Evolutionary conservation across 1,140 invertebrate species (phyloP).

Genomic region (Hormaphis cornu): DNA sequence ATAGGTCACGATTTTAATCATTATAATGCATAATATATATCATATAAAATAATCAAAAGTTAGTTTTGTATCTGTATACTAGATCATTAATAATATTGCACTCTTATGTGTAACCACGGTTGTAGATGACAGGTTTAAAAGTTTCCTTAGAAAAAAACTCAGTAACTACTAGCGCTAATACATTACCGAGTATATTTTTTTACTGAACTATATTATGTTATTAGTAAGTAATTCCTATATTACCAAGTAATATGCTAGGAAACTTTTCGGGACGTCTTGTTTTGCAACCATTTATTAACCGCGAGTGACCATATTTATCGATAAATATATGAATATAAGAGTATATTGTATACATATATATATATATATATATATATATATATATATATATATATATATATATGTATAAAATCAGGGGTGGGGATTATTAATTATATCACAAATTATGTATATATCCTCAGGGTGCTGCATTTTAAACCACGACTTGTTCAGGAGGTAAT

Average conservation of each 20-base stretch:
- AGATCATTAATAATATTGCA: slow-evolving; percentile 10
- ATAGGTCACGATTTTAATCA: not conserved
- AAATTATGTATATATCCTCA: slow-evolving; percentile 13
- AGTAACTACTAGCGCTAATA: no score
- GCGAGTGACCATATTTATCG: slow-evolving; percentile 2
- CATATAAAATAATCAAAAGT: not conserved
- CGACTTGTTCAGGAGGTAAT: slow-evolving; percentile 31
- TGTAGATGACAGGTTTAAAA: no score
- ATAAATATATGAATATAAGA: slow-evolving; percentile 12
- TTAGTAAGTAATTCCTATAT: no score
- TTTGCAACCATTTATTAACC: no score
- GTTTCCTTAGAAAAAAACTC: no score
- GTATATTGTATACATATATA: slow-evolving; percentile 4
- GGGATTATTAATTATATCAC: slow-evolving; percentile 29
- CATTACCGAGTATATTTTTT: no score
- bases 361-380: not conserved
- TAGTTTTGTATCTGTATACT: not conserved
- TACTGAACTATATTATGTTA: no score
- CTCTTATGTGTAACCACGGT: slow-evolving; percentile 9
- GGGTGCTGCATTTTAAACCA: not conserved
- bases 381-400: not conserved
- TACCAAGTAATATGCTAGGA: no score
- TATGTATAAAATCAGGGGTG: slow-evolving; percentile 18
- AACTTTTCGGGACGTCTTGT: no score
- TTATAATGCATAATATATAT: no score